Percentiles rank a stretch among this genome's conserved stretches.
These are phyloP conservation scores for Caranx melampygus DNA, from an alignment of 2,113 vertebrate species.

Conservation along the genomic window DNA sequence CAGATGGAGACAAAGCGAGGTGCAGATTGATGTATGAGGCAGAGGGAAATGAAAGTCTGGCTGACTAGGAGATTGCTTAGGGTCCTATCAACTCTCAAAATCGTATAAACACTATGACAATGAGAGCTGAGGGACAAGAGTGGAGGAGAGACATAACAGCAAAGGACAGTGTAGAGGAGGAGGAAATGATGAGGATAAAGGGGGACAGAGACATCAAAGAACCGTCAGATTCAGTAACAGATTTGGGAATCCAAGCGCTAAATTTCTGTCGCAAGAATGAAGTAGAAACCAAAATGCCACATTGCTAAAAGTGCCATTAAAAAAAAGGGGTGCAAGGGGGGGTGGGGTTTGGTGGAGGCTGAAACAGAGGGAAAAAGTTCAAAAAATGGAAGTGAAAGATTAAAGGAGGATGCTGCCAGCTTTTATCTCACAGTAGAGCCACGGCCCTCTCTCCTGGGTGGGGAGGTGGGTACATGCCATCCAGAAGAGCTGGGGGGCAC, in stretches of 20 bases:
- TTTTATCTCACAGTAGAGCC: slow-evolving; percentile 66
- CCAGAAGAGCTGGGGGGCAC: slow-evolving; percentile 41
- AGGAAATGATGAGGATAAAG: background rate
- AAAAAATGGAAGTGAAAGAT: slow-evolving; percentile 53
- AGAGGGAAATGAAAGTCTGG: slow-evolving; percentile 73
- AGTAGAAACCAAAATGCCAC: slow-evolving; percentile 21
- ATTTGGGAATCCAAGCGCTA: slow-evolving; percentile 40
- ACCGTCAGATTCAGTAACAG: slow-evolving; percentile 22
- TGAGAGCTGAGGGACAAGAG: slow-evolving; percentile 29
- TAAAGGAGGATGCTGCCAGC: slow-evolving; percentile 57
- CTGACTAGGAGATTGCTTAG: slow-evolving; percentile 69
- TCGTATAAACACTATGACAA: slow-evolving; percentile 70
- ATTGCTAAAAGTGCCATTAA: slow-evolving; percentile 33
- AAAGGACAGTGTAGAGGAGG: slow-evolving; percentile 15
- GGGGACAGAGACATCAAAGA: slow-evolving; percentile 23
- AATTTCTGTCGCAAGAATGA: slow-evolving; percentile 22
- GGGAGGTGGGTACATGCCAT: slow-evolving; percentile 34
- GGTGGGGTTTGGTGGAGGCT: background rate
- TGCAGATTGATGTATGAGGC: slow-evolving; percentile 74
- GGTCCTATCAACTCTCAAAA: slow-evolving; percentile 75
- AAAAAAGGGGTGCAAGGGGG: background rate
- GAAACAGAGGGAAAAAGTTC: slow-evolving; percentile 28
- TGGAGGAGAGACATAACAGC: slow-evolving; percentile 6
- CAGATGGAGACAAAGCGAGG: slow-evolving; percentile 66
- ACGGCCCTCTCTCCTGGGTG: slow-evolving; percentile 38